These are phyloP conservation scores for Trissolcus brochymenae DNA, from an alignment of 2,888 invertebrate genomes.

Conservation along the genomic window DNA sequence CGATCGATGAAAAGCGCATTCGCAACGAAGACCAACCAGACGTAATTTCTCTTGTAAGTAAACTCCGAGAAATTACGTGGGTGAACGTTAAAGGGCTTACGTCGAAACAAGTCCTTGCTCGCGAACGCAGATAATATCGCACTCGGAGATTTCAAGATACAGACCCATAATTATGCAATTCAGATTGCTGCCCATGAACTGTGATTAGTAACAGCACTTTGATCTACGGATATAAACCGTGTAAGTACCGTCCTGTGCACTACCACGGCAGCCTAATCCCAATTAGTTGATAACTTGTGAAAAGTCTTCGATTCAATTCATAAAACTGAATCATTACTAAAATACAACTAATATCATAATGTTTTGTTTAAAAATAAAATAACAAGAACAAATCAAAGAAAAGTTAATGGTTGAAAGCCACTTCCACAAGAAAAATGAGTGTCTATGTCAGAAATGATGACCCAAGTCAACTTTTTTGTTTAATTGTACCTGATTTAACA, in stretches of 20 bases:
- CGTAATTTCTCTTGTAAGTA: conserved; percentile 47
- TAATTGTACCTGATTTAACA: no score
- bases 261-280: conserved; percentile 36
- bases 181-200: conserved; percentile 55
- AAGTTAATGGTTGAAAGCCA: no score
- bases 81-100: conserved; percentile 42
- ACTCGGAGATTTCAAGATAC: conserved; percentile 38
- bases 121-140: conserved; percentile 39
- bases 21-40: conserved; percentile 22
- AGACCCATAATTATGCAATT: conserved; percentile 60
- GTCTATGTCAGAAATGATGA: no score
- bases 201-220: conserved; percentile 60
- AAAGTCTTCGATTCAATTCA: conserved; percentile 51
- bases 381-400: no score
- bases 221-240: conserved; percentile 46
- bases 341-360: not conserved
- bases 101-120: conserved; percentile 47
- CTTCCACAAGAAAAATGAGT: no score
- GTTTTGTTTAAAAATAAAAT: no score
- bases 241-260: conserved; percentile 41
- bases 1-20: conserved; percentile 42
- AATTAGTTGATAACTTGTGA: conserved; percentile 45
- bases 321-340: conserved; percentile 13
- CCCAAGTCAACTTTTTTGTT: no score
- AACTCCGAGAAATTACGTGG: conserved; percentile 51